Conservation (phyloP, 2,888 invertebrate genomes). For the Drosophila anomalipes region DNA sequence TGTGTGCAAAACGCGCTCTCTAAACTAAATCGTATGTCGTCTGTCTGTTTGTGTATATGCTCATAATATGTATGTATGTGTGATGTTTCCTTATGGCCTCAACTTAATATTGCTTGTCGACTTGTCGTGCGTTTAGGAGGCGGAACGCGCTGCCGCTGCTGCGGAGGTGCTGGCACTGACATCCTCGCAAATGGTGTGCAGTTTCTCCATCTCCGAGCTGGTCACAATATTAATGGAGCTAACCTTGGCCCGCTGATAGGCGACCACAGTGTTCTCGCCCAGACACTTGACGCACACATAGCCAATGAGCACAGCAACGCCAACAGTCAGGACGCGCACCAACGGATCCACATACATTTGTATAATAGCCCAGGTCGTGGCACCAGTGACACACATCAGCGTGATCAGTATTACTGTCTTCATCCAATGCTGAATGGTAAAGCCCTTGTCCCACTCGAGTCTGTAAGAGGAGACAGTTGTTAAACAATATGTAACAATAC, state of each 20-base stretch:
- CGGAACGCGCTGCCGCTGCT: slow-evolving; percentile 40
- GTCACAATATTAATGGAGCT: slow-evolving; percentile 92
- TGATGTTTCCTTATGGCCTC: slow-evolving; percentile 40
- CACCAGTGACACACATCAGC: slow-evolving; percentile 91
- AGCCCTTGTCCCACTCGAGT: slow-evolving; percentile 93
- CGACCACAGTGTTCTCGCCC: slow-evolving; percentile 94
- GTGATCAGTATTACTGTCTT: slow-evolving; percentile 92
- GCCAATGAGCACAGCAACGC: slow-evolving; percentile 92
- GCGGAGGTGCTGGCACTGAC: slow-evolving; percentile 73
- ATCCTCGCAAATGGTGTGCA: slow-evolving; percentile 85
- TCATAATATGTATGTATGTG: slow-evolving; percentile 12
- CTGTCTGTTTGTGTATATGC: slow-evolving; percentile 49
- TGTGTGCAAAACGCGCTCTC: slow-evolving; percentile 60
- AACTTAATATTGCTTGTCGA: background rate
- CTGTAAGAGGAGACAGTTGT: slow-evolving; percentile 82
- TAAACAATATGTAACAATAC: background rate
- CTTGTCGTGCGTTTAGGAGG: slow-evolving; percentile 42
- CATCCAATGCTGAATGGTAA: slow-evolving; percentile 93
- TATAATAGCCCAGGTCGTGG: slow-evolving; percentile 92
- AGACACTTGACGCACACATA: slow-evolving; percentile 95
- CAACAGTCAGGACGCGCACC: slow-evolving; percentile 92
- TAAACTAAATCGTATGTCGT: slow-evolving; percentile 51
- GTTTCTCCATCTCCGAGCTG: slow-evolving; percentile 83
- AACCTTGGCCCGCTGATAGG: slow-evolving; percentile 96
- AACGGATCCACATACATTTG: slow-evolving; percentile 92